Conservation (phyloP, 2,113 vertebrate species). For the Naja naja region DNA sequence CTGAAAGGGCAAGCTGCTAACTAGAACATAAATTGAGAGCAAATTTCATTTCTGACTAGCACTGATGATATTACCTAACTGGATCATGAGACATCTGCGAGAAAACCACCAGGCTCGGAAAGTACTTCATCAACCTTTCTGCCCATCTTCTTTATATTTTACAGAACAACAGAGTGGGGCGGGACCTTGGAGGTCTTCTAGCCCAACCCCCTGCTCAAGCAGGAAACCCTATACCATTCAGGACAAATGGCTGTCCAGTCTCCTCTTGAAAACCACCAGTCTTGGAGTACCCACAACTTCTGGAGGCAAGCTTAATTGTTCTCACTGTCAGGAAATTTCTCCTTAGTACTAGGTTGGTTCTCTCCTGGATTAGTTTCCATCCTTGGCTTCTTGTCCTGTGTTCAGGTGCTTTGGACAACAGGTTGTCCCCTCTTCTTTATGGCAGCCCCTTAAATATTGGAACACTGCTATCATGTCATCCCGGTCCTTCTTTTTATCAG, state of each 20-base stretch:
- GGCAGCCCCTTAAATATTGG: not conserved
- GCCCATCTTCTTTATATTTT: not conserved
- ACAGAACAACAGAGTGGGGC: not conserved
- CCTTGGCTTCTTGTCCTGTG: not conserved
- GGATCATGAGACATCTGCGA: not conserved
- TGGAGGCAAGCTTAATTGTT: not conserved
- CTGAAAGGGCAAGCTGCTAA: not conserved
- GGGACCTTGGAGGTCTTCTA: not conserved
- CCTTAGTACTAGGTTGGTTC: not conserved
- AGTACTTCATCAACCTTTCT: not conserved
- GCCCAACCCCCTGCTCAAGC: not conserved
- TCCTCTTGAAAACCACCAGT: not conserved
- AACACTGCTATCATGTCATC: not conserved
- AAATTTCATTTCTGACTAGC: not conserved
- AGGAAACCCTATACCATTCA: not conserved
- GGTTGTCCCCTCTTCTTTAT: not conserved
- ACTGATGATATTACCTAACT: not conserved
- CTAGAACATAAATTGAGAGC: not conserved
- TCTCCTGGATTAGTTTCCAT: not conserved
- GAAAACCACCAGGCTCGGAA: not conserved
- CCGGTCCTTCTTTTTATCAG: not conserved
- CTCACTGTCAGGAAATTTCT: not conserved
- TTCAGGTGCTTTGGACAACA: not conserved
- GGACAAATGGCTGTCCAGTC: not conserved
- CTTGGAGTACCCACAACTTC: not conserved